phyloP scores from a whole-genome alignment of 2,797 vertebrate species.

The Morelia viridis region DNA sequence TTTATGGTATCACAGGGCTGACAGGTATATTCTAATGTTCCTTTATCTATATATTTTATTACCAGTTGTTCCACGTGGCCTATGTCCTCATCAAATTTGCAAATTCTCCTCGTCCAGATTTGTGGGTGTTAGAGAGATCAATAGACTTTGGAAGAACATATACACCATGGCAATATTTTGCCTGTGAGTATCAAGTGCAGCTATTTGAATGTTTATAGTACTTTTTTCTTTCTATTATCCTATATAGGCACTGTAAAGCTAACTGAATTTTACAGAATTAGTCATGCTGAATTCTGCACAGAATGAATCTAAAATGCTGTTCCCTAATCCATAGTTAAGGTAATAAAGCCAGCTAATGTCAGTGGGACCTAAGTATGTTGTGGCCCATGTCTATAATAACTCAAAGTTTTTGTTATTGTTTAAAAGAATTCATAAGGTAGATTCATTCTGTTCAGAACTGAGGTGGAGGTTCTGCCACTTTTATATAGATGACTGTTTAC shows the following conservation, averaged over 20 bases:
- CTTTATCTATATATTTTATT: slow-evolving; percentile 44
- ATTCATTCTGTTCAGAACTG: not conserved
- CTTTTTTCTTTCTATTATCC: not conserved
- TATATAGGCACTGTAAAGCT: not conserved
- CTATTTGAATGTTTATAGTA: not conserved
- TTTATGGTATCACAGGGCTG: not conserved
- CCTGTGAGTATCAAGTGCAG: slow-evolving; percentile 80
- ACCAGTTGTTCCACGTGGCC: slow-evolving; percentile 91
- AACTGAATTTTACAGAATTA: not conserved
- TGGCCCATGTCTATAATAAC: not conserved
- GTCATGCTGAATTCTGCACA: not conserved
- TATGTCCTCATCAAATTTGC: slow-evolving; percentile 95
- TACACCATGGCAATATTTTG: slow-evolving; percentile 92
- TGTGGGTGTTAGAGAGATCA: slow-evolving; percentile 92
- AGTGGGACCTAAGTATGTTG: not conserved
- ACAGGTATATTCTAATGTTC: slow-evolving; percentile 8
- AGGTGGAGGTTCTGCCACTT: not conserved
- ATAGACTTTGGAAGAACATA: slow-evolving; percentile 88
- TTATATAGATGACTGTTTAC: not conserved
- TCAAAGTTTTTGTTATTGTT: not conserved
- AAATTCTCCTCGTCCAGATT: slow-evolving; percentile 92
- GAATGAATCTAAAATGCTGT: not conserved
- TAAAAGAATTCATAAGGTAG: not conserved
- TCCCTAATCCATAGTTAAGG: not conserved
- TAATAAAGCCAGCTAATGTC: not conserved